A percentile compares a stretch with the other conserved stretches of the same genome.
These are phyloP conservation scores for Patiria pectinifera DNA, from an alignment of 53 echinoderm and acorn worm species.

Conservation along the genomic window DNA sequence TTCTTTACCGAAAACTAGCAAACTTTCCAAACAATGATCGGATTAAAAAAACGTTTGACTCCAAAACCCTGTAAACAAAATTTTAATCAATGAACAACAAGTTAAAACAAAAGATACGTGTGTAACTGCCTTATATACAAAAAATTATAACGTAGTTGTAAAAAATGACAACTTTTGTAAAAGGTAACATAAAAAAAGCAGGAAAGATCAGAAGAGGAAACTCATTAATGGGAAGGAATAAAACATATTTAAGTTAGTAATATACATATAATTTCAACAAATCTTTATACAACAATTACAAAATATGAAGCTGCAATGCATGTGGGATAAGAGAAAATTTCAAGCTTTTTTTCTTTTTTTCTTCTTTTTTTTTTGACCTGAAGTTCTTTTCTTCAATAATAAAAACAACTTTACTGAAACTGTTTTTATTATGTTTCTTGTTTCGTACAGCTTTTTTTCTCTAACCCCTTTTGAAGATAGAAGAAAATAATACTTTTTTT, in stretches of 20 bases:
- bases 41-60: not conserved
- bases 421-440: not conserved
- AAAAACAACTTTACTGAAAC: too few species aligned
- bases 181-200: not conserved
- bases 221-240: not conserved
- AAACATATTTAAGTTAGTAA: constrained; percentile 42
- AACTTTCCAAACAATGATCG: not conserved
- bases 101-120: not conserved
- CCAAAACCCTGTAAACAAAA: not conserved
- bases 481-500: not conserved
- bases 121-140: constrained; percentile 41
- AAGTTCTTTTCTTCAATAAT: too few species aligned
- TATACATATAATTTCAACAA: constrained; percentile 34
- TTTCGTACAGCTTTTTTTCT: not conserved
- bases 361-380: not conserved
- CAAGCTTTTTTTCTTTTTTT: not conserved
- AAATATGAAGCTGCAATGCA: constrained; percentile 34
- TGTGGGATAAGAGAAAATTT: constrained; percentile 7
- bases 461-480: not conserved
- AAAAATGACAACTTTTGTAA: not conserved
- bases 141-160: not conserved
- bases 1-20: too few species aligned
- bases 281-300: constrained; percentile 41
- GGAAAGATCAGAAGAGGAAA: constrained; percentile 5
- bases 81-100: not conserved